A percentile compares a stretch with the other conserved stretches of the same genome.
Conservation (phyloP, 64 coral and sea anemone species). For the Pocillopora damicornis region DNA sequence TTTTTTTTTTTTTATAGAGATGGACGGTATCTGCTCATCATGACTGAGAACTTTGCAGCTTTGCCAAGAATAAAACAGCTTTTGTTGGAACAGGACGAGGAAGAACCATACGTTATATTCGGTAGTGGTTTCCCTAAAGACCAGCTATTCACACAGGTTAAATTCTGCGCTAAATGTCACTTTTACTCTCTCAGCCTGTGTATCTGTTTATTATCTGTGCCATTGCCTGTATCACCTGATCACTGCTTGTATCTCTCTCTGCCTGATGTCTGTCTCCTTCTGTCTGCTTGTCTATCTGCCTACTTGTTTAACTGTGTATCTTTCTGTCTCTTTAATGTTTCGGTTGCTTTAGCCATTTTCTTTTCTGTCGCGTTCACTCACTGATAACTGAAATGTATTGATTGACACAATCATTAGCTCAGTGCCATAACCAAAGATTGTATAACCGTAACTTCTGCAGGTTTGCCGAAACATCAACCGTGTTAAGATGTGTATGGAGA, state of each 20-base stretch:
- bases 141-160: conserved; percentile 34
- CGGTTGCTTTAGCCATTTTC: not conserved
- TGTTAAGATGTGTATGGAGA: conserved; percentile 70
- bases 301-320: not conserved
- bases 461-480: conserved; percentile 69
- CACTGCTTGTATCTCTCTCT: too few species aligned
- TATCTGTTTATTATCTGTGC: not conserved
- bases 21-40: conserved; percentile 67
- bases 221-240: too few species aligned
- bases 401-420: too few species aligned
- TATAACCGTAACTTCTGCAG: not conserved
- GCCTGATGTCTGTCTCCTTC: too few species aligned
- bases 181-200: not conserved
- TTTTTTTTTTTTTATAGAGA: conserved; percentile 28
- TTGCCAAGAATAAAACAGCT: conserved; percentile 67
- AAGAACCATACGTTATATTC: conserved; percentile 67
- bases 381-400: too few species aligned
- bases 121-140: conserved; percentile 70
- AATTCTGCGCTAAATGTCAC: too few species aligned
- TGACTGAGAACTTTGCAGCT: conserved; percentile 86
- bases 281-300: too few species aligned
- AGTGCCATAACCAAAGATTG: too few species aligned
- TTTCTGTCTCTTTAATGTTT: not conserved
- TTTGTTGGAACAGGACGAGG: conserved; percentile 30
- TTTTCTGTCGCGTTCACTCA: too few species aligned